A percentile compares a stretch with the other conserved stretches of the same genome.
phyloP scores from a whole-genome alignment of 2,888 invertebrate species.

The Mesorhabditis spiculigera region DNA sequence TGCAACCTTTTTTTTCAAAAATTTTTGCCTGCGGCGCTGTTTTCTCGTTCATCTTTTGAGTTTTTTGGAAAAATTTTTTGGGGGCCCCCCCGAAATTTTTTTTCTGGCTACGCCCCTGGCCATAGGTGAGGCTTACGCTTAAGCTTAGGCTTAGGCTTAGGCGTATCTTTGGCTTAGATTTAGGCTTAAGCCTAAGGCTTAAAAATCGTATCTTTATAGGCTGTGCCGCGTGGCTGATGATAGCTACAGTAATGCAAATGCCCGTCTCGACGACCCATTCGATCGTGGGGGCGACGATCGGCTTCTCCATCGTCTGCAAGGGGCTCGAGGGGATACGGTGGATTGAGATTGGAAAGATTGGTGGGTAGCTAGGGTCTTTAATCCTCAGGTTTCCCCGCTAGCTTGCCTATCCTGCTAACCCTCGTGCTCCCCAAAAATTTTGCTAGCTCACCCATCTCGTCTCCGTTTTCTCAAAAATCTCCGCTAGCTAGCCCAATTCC shows the following conservation, averaged over 20 bases:
- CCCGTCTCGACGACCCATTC: slow-evolving; percentile 98
- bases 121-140: too few species aligned
- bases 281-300: slow-evolving; percentile 93
- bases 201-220: slow-evolving; percentile 14
- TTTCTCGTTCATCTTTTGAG: too few species aligned
- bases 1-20: too few species aligned
- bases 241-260: slow-evolving; percentile 86
- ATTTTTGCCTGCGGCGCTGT: too few species aligned
- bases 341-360: slow-evolving; percentile 75
- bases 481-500: not conserved
- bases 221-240: slow-evolving; percentile 84
- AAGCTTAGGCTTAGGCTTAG: too few species aligned
- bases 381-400: too few species aligned
- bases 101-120: too few species aligned
- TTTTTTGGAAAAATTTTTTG: too few species aligned
- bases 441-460: not conserved
- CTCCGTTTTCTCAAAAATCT: not conserved
- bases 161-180: too few species aligned
- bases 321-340: slow-evolving; percentile 80
- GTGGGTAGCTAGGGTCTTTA: slow-evolving; percentile 39
- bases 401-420: too few species aligned
- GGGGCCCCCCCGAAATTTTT: too few species aligned
- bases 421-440: too few species aligned
- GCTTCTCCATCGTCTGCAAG: slow-evolving; percentile 85
- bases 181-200: not conserved